phyloP scores from a whole-genome alignment of 1,140 invertebrate species.

The Gonatopus flavifemur region DNA sequence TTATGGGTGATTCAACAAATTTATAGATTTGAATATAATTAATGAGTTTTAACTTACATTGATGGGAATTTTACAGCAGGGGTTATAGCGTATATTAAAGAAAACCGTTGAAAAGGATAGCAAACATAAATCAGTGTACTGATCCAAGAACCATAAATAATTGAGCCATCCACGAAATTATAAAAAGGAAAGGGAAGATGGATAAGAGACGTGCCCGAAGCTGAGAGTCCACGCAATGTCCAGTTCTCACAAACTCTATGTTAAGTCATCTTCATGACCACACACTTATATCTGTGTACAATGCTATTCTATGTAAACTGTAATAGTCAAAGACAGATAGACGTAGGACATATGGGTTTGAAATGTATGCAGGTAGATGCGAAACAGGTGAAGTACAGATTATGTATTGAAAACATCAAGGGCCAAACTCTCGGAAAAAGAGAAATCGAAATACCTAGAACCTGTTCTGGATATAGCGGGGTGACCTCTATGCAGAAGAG shows the following conservation, averaged over 20 bases:
- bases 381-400: constrained; percentile 24
- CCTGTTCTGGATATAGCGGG: constrained; percentile 12
- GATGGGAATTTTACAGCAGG: too few species aligned
- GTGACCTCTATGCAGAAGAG: constrained; percentile 12
- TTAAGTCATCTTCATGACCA: constrained; percentile 8
- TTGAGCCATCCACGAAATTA: too few species aligned
- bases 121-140: too few species aligned
- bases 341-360: constrained; percentile 7
- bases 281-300: constrained; percentile 7
- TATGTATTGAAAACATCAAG: neutral
- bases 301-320: too few species aligned
- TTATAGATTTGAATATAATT: too few species aligned
- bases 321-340: too few species aligned
- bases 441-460: constrained; percentile 17
- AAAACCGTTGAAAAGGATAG: too few species aligned
- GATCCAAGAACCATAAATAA: too few species aligned
- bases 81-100: too few species aligned
- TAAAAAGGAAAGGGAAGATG: too few species aligned
- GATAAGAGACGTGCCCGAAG: constrained; percentile 11
- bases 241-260: constrained; percentile 51
- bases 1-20: too few species aligned
- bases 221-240: constrained; percentile 46
- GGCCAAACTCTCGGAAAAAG: constrained; percentile 5
- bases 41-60: too few species aligned
- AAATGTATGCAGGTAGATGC: constrained; percentile 18